Conservation (phyloP, 2,797 vertebrate species). For the Diceros bicornis region DNA sequence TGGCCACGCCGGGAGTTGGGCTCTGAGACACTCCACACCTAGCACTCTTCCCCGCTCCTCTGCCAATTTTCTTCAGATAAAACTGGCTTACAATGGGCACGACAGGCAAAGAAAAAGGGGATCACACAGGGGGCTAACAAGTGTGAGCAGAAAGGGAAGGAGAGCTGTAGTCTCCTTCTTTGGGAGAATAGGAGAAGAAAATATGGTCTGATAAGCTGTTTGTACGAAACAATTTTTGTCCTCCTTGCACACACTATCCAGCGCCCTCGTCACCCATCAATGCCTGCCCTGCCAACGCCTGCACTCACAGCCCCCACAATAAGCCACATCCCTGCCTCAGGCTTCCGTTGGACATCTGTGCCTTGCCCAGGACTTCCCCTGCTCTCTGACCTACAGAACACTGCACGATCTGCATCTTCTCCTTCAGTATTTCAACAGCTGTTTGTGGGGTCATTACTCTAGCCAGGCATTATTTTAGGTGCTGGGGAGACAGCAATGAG, state of each 20-base stretch:
- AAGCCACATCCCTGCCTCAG: neutral
- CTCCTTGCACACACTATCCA: rapidly evolving
- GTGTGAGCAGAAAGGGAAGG: neutral
- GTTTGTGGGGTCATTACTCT: neutral
- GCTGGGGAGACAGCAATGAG: neutral
- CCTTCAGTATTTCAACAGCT: neutral
- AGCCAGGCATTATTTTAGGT: neutral
- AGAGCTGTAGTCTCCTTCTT: neutral
- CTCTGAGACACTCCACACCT: neutral
- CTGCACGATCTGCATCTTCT: neutral
- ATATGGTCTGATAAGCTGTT: neutral
- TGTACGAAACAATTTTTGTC: neutral
- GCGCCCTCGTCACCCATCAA: neutral
- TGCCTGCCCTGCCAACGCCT: neutral
- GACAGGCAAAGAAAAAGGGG: neutral
- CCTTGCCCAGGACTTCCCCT: neutral
- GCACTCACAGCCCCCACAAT: neutral
- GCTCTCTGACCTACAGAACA: neutral
- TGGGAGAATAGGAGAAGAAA: neutral
- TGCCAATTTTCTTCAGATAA: neutral
- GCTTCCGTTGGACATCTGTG: neutral
- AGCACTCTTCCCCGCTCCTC: neutral
- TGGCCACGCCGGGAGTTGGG: neutral
- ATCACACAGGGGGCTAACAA: neutral
- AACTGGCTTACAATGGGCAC: neutral